Evolutionary conservation across 2,797 vertebrate species (phyloP).

Genomic region (Protosalanx chinensis): DNA sequence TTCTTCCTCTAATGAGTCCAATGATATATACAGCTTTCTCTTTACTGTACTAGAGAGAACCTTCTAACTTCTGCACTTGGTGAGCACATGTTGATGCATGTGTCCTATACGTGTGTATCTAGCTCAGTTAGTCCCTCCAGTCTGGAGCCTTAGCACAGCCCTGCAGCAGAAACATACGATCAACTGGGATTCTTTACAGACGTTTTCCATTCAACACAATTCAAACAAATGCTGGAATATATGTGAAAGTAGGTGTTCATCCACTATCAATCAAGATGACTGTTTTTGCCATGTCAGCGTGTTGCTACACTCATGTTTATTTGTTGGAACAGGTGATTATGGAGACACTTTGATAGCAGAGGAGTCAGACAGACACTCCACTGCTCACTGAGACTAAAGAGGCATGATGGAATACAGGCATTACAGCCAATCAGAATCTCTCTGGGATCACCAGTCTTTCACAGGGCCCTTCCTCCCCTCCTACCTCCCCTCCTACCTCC

Average conservation of each 20-base stretch:
- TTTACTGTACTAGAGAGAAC: too few species aligned
- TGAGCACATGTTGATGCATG: too few species aligned
- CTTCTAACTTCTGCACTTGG: too few species aligned
- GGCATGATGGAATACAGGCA: conserved; percentile 66
- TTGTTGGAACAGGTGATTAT: conserved; percentile 62
- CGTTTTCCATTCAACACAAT: neutral
- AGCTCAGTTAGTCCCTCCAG: too few species aligned
- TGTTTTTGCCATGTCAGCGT: conserved; percentile 48
- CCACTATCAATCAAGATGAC: conserved; percentile 32
- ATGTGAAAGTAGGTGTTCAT: neutral
- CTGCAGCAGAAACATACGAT: neutral
- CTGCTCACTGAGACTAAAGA: conserved; percentile 62
- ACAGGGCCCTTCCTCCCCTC: neutral
- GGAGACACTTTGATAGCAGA: conserved; percentile 69
- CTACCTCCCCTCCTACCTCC: too few species aligned
- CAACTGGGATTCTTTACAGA: neutral
- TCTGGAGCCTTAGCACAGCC: too few species aligned
- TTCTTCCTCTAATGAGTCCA: conserved; percentile 64
- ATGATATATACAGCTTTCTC: too few species aligned
- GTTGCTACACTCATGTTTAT: conserved; percentile 5
- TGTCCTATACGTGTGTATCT: too few species aligned
- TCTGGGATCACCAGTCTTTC: neutral
- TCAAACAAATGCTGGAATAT: neutral
- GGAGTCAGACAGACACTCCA: conserved; percentile 61
- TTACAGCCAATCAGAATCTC: conserved; percentile 47